Conservation (phyloP, 2,888 invertebrate genomes). For the Rhogogaster chlorosoma region DNA sequence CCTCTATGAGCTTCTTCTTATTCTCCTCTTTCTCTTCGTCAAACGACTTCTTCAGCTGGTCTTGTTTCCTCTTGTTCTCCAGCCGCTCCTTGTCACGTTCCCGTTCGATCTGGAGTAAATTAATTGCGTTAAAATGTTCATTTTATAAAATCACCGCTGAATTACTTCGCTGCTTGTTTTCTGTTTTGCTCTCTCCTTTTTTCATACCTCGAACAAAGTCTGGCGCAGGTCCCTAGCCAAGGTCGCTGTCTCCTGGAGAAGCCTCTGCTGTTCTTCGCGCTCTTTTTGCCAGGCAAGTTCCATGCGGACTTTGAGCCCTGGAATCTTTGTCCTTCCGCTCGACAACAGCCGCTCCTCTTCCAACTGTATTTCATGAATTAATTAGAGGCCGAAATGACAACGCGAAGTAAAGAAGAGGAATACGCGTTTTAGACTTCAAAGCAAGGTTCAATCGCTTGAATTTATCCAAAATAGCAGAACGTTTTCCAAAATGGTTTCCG, state of each 20-base stretch:
- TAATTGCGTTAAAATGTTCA: conserved; percentile 26
- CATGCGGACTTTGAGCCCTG: conserved; percentile 91
- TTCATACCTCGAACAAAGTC: conserved; percentile 87
- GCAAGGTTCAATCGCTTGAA: not conserved
- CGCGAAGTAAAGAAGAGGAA: not conserved
- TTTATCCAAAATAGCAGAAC: not conserved
- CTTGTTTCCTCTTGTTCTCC: conserved; percentile 91
- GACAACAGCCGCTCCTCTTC: conserved; percentile 93
- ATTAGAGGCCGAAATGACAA: conserved; percentile 14
- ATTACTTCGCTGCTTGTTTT: not conserved
- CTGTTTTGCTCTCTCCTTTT: not conserved
- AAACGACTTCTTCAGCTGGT: conserved; percentile 90
- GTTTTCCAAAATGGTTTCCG: not conserved
- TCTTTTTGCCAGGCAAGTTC: conserved; percentile 97
- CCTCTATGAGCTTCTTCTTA: conserved; percentile 87
- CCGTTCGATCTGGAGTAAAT: conserved; percentile 85
- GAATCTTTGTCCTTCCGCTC: conserved; percentile 91
- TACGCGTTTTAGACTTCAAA: not conserved
- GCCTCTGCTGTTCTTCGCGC: conserved; percentile 93
- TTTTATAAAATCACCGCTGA: not conserved
- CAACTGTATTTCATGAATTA: conserved; percentile 78
- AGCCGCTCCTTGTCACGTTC: conserved; percentile 94
- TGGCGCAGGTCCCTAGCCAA: conserved; percentile 92
- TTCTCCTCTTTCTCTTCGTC: conserved; percentile 95
- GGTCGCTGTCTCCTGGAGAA: conserved; percentile 94